Evolutionary conservation across 35 echinoderm and acorn worm species (phyloP).

Genomic region (Ptychodera flava): DNA sequence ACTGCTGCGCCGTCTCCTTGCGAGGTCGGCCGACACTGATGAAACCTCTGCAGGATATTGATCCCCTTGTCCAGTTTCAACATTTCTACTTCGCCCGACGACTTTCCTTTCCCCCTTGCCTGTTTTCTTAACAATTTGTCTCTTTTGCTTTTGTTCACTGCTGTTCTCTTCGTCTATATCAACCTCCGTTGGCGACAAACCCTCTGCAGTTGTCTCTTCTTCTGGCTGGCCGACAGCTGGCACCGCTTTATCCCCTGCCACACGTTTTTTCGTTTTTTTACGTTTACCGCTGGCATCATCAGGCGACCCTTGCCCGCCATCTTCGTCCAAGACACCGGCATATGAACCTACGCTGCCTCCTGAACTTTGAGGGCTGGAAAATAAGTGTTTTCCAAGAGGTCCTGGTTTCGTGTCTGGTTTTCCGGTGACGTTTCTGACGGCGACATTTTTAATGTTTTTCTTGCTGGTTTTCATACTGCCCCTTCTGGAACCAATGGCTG

Average conservation of each 20-base stretch:
- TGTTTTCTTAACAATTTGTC: neutral
- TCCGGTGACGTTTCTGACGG: conserved; percentile 78
- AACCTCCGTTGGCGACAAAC: neutral
- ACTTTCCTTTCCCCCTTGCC: neutral
- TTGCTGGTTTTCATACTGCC: neutral
- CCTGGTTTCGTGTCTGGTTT: conserved; percentile 80
- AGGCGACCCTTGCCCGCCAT: neutral
- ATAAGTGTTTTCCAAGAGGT: conserved; percentile 58
- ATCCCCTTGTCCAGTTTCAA: neutral
- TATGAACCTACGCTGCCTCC: neutral
- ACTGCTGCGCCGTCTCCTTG: neutral
- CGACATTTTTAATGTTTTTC: conserved; percentile 49
- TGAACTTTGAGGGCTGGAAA: conserved; percentile 48
- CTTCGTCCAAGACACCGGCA: neutral
- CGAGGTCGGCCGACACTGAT: neutral
- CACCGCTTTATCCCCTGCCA: neutral
- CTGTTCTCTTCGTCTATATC: neutral
- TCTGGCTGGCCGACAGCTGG: neutral
- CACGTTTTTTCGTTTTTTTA: neutral
- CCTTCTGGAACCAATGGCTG: neutral
- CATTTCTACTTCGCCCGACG: neutral
- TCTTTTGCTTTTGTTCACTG: neutral
- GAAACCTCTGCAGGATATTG: neutral
- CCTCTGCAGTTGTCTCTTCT: neutral
- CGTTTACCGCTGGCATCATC: neutral